Conservation (phyloP, 2,113 vertebrate genomes). For the Paralichthys olivaceus region DNA sequence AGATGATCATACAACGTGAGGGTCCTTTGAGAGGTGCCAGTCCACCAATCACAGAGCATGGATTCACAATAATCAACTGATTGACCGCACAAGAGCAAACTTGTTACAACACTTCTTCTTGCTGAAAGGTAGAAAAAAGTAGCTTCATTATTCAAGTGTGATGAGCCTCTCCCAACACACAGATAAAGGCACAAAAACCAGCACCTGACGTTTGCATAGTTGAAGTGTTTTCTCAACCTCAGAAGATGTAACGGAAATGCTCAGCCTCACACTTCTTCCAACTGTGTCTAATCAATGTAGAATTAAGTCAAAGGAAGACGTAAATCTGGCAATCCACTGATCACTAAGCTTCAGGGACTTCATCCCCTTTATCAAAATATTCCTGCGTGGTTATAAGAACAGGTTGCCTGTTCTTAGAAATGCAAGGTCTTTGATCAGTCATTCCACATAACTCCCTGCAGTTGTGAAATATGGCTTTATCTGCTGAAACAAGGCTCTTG, state of each 20-base stretch:
- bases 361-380: constrained; percentile 48
- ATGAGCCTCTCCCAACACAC: too few relatives aligned
- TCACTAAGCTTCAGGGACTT: constrained; percentile 51
- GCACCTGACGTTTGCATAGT: background rate
- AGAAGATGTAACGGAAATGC: background rate
- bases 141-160: background rate
- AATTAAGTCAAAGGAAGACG: constrained; percentile 50
- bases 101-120: background rate
- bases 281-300: constrained; percentile 49
- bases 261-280: constrained; percentile 24
- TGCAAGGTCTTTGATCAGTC: constrained; percentile 61
- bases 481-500: constrained; percentile 21
- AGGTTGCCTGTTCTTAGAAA: constrained; percentile 50
- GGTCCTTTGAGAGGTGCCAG: too few relatives aligned
- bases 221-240: background rate
- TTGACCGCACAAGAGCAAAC: background rate
- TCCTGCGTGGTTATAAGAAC: constrained; percentile 34
- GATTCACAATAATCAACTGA: background rate
- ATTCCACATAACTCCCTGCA: constrained; percentile 48
- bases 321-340: constrained; percentile 59
- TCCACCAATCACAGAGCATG: background rate
- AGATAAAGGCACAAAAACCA: background rate
- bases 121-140: background rate
- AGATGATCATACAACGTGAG: background rate
- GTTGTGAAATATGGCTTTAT: constrained; percentile 49